Conservation (phyloP, 2,797 vertebrate species). For the Microctenopoma stevenorrisi region DNA sequence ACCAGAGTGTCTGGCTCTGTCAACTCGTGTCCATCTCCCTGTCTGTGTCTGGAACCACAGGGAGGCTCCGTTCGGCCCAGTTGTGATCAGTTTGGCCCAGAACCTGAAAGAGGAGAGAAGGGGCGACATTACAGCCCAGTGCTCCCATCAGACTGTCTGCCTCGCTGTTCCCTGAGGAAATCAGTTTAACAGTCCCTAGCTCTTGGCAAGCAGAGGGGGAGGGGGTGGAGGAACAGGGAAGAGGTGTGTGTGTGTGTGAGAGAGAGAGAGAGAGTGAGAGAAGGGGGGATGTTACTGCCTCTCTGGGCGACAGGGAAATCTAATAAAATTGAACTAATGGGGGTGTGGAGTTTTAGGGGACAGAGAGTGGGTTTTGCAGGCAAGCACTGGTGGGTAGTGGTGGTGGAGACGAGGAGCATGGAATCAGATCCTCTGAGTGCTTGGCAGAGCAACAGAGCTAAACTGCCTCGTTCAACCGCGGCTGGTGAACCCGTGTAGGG, state of each 20-base stretch:
- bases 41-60: constrained; percentile 64
- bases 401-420: constrained; percentile 79
- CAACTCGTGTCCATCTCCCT: constrained; percentile 56
- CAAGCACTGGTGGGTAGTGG: constrained; percentile 70
- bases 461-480: constrained; percentile 84
- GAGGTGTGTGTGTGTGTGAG: constrained; percentile 49
- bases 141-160: constrained; percentile 82
- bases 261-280: constrained; percentile 20
- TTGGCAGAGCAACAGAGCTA: constrained; percentile 72
- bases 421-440: constrained; percentile 76
- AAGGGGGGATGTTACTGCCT: constrained; percentile 74
- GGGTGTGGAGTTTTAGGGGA: constrained; percentile 78
- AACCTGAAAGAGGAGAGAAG: constrained; percentile 63
- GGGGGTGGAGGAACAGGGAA: constrained; percentile 62
- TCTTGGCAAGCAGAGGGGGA: constrained; percentile 76
- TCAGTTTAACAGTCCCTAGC: constrained; percentile 86
- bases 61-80: constrained; percentile 48
- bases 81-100: constrained; percentile 61
- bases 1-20: constrained; percentile 59
- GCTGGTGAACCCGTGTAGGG: constrained; percentile 82
- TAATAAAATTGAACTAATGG: constrained; percentile 85
- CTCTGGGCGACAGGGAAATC: constrained; percentile 82
- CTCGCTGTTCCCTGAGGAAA: constrained; percentile 83
- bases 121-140: constrained; percentile 66
- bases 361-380: constrained; percentile 72